phyloP scores from a whole-genome alignment of 1,140 invertebrate species.

The Galendromus occidentalis region DNA sequence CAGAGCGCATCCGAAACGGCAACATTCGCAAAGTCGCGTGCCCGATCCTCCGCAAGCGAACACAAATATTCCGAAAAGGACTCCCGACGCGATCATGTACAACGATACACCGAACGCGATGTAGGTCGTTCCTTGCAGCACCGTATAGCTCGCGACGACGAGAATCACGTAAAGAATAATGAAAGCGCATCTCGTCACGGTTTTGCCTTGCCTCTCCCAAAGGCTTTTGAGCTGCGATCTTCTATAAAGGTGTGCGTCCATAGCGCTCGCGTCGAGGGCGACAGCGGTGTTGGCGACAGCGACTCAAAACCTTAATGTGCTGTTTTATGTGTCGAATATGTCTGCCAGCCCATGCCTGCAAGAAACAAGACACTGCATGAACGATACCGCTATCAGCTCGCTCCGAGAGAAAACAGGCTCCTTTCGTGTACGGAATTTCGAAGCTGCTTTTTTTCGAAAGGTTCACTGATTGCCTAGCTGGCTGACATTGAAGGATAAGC shows the following conservation, averaged over 20 bases:
- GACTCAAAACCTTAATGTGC: not conserved
- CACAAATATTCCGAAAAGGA: conserved; percentile 4
- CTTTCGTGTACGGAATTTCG: too few relatives aligned
- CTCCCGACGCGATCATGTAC: conserved; percentile 8
- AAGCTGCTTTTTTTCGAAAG: too few relatives aligned
- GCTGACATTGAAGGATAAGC: too few relatives aligned
- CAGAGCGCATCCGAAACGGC: not conserved
- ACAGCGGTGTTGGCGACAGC: too few relatives aligned
- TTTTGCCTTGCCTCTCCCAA: conserved; percentile 8
- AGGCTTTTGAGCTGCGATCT: not conserved
- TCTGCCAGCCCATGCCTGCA: not conserved
- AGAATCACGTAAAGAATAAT: conserved; percentile 1
- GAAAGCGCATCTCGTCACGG: not conserved
- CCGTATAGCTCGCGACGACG: not conserved
- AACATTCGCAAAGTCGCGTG: not conserved
- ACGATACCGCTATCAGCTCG: too few relatives aligned
- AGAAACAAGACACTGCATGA: too few relatives aligned
- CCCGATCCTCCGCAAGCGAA: not conserved
- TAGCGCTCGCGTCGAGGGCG: not conserved
- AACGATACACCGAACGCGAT: not conserved
- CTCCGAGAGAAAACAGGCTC: too few relatives aligned
- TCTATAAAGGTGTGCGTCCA: not conserved
- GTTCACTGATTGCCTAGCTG: too few relatives aligned
- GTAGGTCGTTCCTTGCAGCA: not conserved
- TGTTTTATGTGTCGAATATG: not conserved